These are phyloP conservation scores for Ciconia stormi DNA, from an alignment of 2,113 vertebrate genomes.

Conservation along the genomic window DNA sequence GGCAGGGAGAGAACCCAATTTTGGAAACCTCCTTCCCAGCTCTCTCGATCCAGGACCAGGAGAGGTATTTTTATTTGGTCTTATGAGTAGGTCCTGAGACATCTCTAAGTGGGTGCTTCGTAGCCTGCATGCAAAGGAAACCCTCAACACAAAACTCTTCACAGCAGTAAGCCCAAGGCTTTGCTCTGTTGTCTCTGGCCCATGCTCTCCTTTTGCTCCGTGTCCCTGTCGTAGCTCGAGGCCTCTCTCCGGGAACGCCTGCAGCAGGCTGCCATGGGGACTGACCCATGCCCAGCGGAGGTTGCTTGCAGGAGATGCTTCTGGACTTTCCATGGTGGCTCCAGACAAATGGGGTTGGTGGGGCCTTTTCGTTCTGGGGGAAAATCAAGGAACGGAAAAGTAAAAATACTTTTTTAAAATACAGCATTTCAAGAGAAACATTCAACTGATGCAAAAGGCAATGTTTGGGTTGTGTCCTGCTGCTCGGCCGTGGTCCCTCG, in stretches of 20 bases:
- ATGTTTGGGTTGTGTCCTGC: not conserved
- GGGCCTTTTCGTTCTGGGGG: not conserved
- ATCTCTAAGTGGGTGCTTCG: not conserved
- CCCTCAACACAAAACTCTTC: not conserved
- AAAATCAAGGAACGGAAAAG: accelerated
- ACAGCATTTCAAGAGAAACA: not conserved
- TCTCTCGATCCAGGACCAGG: not conserved
- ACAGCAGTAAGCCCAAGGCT: not conserved
- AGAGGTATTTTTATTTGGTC: constrained; percentile 39
- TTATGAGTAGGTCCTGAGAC: constrained; percentile 39
- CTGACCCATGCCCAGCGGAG: not conserved
- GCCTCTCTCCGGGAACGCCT: not conserved
- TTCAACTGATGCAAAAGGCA: not conserved
- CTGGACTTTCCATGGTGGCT: not conserved
- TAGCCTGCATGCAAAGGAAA: not conserved
- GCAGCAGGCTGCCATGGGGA: not conserved
- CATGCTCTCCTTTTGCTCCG: not conserved
- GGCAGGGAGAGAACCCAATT: not conserved
- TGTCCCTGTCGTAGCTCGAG: not conserved
- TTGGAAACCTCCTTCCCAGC: constrained; percentile 38
- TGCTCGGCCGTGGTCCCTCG: accelerated
- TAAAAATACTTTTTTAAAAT: too few relatives aligned
- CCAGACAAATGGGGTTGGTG: not conserved
- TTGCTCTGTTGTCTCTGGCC: not conserved
- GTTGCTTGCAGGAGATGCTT: not conserved